These are phyloP conservation scores for Ceyx margarethae DNA, from an alignment of 2,113 vertebrate species.

Conservation along the genomic window DNA sequence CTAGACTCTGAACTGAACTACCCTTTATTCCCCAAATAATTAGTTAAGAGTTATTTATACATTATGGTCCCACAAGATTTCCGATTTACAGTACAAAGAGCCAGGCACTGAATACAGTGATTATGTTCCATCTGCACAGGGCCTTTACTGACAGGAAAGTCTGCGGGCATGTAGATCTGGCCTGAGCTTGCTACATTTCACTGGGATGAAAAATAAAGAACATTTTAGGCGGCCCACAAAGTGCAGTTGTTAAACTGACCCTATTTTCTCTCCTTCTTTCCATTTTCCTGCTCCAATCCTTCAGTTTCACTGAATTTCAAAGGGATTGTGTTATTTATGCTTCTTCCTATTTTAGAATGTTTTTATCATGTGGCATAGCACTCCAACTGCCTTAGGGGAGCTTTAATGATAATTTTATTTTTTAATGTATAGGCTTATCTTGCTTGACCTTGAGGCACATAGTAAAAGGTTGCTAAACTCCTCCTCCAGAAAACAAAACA, in stretches of 20 bases:
- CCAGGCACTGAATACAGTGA: conserved; percentile 49
- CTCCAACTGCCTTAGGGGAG: conserved; percentile 46
- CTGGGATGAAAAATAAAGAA: conserved; percentile 46
- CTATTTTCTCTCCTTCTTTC: conserved; percentile 41
- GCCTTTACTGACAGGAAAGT: conserved; percentile 59
- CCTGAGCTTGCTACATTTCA: not conserved
- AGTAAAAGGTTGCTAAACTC: conserved; percentile 57
- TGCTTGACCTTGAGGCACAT: conserved; percentile 56
- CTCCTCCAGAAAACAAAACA: conserved; percentile 57
- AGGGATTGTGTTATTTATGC: conserved; percentile 36
- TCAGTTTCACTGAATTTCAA: conserved; percentile 39
- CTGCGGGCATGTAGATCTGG: conserved; percentile 42
- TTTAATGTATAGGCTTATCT: conserved; percentile 62
- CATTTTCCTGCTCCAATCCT: conserved; percentile 26
- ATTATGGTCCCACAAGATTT: conserved; percentile 29
- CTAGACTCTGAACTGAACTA: conserved; percentile 5
- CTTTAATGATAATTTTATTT: conserved; percentile 65
- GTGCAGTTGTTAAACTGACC: conserved; percentile 52
- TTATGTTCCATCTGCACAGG: conserved; percentile 45
- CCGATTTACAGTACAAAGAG: conserved; percentile 52
- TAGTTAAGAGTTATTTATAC: conserved; percentile 57
- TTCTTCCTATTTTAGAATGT: conserved; percentile 32
- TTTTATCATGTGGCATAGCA: conserved; percentile 43
- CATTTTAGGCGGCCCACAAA: conserved; percentile 32
- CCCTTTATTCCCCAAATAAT: conserved; percentile 49